Evolutionary conservation across 2,888 invertebrate genomes (phyloP), one percentile per base, ranked within the genome.

Genomic region (Epirrhoe tristata): DNA sequence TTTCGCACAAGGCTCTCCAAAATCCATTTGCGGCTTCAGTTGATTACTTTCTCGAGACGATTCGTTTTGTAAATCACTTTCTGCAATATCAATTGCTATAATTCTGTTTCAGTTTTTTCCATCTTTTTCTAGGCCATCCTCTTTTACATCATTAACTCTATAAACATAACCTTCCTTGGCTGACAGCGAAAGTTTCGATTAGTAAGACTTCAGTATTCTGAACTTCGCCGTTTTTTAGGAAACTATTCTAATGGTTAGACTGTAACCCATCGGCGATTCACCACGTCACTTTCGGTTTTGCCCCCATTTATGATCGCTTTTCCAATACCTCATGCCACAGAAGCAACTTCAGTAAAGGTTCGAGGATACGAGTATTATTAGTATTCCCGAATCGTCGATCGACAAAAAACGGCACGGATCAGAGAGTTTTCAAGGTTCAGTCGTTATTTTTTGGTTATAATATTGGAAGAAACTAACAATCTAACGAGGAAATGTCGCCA

Each of bases 1-100:
- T 77, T 76, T 75, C 69, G 70, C 67, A 73, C 70, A 77, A 74
- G 74, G 73, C 63, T 50, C 46, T 63, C 58, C 12, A 63, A 72
- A 74, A 66, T 67, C 57, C 50, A 58, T 59, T 61, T 51, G 24
- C 39, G 17, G 56, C 53, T 61, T 57, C 60, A 58, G 54, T 58
- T 57, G 63, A 73, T 71, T 63, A 63, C 62, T 59, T 71, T 58
- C 58, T 52, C 6, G 14, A 14, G 8, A 64, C 56, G 59, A 59
- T 16, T 59, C 36, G 6, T 43, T 39, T 57, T 16, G 14, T 14
- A 58, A 31, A 14, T 6, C 32, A 48, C 14, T 48, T 48, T 48
- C 4, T 43, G 2, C 12, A 43, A 43, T 5, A 43, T 43, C 39
- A 43, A 10, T 39, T 39, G 10, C 10, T 1, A 4, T 43, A 5